Base-by-base conservation (phyloP, 2,113 vertebrate genomes). In the Melanerpes aurifrons region DNA sequence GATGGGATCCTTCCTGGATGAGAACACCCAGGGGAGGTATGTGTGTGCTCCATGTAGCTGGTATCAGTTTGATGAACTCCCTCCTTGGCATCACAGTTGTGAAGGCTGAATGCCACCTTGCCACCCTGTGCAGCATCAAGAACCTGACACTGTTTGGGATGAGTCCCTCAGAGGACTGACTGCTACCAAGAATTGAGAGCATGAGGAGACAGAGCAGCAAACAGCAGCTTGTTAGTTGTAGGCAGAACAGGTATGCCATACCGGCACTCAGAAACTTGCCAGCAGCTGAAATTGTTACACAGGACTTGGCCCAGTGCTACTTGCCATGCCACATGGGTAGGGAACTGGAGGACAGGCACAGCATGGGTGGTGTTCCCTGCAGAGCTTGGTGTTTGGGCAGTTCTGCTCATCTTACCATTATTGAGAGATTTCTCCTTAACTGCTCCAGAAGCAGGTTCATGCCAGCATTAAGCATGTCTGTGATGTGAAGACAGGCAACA, bases 401-500 rank as follows among this genome's bases (percentile, higher is more conserved):
- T 35, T 79, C 64, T 85, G 47, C 24, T 76, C 8, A 40, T 76
- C 31, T 53, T 69, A 11, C 20, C 26, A 7, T 8, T 21, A 35
- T 28, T 0, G 1, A 59, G 35, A 18, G 47, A 43, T 80, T 70
- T 81, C 35, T n/a, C 64, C n/a, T 73, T 29, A 54, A 8, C 20
- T 47, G 47, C 22, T 40, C 53, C 25, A 69, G 29, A 73, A 77
- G 29, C 22, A 56, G 76, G 24, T 45, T 58, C 14, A n/a, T 58
- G 57, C 40, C 4, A 4, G 22, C 17, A 17, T 40, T 31, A 57
- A 35, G 14, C 0, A 0, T 20, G 16, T 66, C 32, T 57, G 67
- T 25, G 72, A 10, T 1, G 1, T 1, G 0, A 74, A 53, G 24
- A 31, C 54, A 69, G 59, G 31, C 13, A 43, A 48, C 5, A 40